Conservation (phyloP, 2,888 invertebrate genomes). For the Alviniconcha strummeri region DNA sequence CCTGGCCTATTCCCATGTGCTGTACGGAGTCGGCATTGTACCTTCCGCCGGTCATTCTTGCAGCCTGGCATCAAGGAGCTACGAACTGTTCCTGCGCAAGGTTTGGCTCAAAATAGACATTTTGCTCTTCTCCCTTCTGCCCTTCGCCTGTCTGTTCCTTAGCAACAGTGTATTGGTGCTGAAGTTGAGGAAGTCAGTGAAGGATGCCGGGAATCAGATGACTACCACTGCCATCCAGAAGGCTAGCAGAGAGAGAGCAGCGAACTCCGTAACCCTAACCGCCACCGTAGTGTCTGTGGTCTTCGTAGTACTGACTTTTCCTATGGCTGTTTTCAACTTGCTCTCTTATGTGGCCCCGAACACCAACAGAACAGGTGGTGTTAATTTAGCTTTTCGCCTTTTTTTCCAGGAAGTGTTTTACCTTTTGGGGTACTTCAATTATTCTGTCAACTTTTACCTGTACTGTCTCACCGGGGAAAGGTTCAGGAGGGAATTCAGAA, state of each 20-base stretch:
- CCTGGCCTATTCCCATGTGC: neutral
- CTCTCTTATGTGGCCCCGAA: no score
- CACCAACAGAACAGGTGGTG: no score
- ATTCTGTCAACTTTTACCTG: conserved; percentile 12
- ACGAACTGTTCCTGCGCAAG: neutral
- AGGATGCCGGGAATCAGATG: neutral
- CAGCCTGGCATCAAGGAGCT: neutral
- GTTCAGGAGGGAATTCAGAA: neutral
- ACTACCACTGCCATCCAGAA: no score
- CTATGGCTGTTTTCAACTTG: neutral
- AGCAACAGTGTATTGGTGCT: neutral
- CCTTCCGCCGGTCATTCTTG: neutral
- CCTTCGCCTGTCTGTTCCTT: neutral
- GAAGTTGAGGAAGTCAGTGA: neutral
- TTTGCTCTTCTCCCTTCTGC: neutral
- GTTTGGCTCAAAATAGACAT: neutral
- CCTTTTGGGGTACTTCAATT: neutral
- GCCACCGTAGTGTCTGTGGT: neutral
- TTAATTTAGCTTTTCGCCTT: neutral
- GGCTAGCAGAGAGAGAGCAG: neutral
- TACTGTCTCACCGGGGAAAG: conserved; percentile 1
- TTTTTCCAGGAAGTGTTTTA: no score
- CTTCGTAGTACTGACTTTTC: conserved; percentile 12
- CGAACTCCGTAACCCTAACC: neutral
- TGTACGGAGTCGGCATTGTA: neutral